These are phyloP conservation scores for Anas flavirostris DNA, from an alignment of 2,797 vertebrate species.

Conservation along the genomic window DNA sequence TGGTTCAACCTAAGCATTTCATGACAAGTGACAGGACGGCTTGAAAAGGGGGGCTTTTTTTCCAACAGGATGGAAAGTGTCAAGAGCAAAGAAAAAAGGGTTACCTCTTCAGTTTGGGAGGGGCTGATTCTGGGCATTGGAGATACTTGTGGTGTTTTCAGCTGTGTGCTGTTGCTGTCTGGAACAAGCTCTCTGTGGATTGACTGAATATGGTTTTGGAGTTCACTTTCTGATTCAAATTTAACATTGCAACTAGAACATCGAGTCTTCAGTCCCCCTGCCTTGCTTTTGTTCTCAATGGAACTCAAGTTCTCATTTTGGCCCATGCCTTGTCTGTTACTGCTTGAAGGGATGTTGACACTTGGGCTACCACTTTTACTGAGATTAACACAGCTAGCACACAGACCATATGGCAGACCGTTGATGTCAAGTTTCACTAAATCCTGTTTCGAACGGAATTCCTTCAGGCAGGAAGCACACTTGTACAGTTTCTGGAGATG, in stretches of 20 bases:
- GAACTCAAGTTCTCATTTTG: conserved; percentile 91
- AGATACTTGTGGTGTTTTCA: conserved; percentile 96
- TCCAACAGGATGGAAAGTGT: conserved; percentile 50
- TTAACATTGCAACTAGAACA: conserved; percentile 99
- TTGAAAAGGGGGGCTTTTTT: conserved; percentile 29
- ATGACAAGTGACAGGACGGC: conserved; percentile 46
- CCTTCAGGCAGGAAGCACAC: conserved; percentile 97
- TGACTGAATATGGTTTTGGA: conserved; percentile 94
- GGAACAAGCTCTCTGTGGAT: conserved; percentile 91
- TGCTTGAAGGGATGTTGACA: conserved; percentile 78
- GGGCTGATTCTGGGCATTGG: conserved; percentile 98
- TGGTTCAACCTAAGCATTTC: conserved; percentile 62
- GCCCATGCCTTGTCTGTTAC: conserved; percentile 81
- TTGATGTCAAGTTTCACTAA: conserved; percentile 98
- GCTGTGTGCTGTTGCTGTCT: conserved; percentile 88
- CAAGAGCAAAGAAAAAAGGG: conserved; percentile 69
- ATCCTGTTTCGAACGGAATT: conserved; percentile 96
- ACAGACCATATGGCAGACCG: conserved; percentile 95
- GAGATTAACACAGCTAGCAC: conserved; percentile 90
- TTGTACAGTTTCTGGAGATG: conserved; percentile 90
- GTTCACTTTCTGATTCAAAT: conserved; percentile 96
- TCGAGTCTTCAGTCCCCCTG: conserved; percentile 89
- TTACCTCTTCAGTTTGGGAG: conserved; percentile 98
- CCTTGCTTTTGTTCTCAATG: conserved; percentile 90
- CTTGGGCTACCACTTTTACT: conserved; percentile 90